phyloP scores from a whole-genome alignment of 2,888 invertebrate species.

The Pyralis farinalis region DNA sequence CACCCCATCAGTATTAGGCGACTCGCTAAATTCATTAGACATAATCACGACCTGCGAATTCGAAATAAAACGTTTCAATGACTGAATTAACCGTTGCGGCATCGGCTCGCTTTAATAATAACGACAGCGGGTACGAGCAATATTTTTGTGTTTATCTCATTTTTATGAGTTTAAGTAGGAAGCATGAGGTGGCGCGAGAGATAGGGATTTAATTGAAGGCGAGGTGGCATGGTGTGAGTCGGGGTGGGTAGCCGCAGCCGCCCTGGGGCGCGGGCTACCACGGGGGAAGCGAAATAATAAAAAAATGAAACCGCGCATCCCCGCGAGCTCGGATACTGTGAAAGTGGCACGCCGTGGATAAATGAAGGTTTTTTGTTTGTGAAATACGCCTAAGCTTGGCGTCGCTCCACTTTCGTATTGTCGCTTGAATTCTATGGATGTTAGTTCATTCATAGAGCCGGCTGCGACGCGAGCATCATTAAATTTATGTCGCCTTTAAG shows the following conservation, averaged over 20 bases:
- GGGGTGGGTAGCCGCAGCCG: slow-evolving; percentile 46
- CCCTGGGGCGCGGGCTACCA: slow-evolving; percentile 33
- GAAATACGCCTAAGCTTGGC: slow-evolving; percentile 71
- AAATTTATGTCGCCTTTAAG: slow-evolving; percentile 45
- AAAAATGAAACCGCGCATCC: slow-evolving; percentile 68
- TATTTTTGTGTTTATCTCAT: slow-evolving; percentile 72
- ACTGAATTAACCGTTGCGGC: slow-evolving; percentile 37
- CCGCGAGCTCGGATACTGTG: slow-evolving; percentile 77
- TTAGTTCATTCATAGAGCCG: slow-evolving; percentile 62
- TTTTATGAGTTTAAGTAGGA: slow-evolving; percentile 72
- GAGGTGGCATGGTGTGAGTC: slow-evolving; percentile 44
- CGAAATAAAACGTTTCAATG: slow-evolving; percentile 26
- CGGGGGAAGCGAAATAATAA: slow-evolving; percentile 67
- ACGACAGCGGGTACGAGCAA: slow-evolving; percentile 58
- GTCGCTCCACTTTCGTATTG: slow-evolving; percentile 72
- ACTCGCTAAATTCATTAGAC: slow-evolving; percentile 20
- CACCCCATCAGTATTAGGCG: slow-evolving; percentile 12
- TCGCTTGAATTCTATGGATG: slow-evolving; percentile 70
- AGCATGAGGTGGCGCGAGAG: slow-evolving; percentile 66
- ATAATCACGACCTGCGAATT: slow-evolving; percentile 25
- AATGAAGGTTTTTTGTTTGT: slow-evolving; percentile 78
- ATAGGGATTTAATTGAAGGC: slow-evolving; percentile 78
- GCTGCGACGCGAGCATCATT: slow-evolving; percentile 48
- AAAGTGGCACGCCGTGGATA: slow-evolving; percentile 79
- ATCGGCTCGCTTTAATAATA: slow-evolving; percentile 55